Conservation (phyloP, 2,113 vertebrate species). For the Lates calcarifer region DNA sequence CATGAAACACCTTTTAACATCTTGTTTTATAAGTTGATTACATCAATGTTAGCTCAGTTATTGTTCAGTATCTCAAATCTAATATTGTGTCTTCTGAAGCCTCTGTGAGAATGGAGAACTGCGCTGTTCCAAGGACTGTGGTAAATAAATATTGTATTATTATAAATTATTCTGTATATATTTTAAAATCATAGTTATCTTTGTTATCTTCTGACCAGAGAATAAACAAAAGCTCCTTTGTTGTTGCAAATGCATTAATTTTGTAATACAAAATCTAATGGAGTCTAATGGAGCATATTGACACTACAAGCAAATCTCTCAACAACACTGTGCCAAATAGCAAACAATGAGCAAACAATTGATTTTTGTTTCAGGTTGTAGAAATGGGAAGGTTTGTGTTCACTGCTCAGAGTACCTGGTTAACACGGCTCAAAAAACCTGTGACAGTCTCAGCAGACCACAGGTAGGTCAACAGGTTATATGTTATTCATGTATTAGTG, state of each 20-base stretch:
- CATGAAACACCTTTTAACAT: not conserved
- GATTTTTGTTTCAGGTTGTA: constrained; percentile 38
- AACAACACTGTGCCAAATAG: not conserved
- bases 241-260: too few species aligned
- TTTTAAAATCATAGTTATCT: not conserved
- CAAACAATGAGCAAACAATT: not conserved
- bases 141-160: constrained; percentile 50
- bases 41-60: not conserved
- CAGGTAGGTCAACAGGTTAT: constrained; percentile 57
- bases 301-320: too few species aligned
- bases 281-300: too few species aligned
- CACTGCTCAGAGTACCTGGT: constrained; percentile 65
- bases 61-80: not conserved
- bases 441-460: constrained; percentile 76
- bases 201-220: too few species aligned
- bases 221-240: not conserved
- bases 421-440: constrained; percentile 75
- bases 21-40: not conserved
- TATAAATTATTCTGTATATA: not conserved
- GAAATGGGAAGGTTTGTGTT: constrained; percentile 73
- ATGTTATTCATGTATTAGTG: not conserved
- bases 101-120: constrained; percentile 77
- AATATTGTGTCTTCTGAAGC: constrained; percentile 61
- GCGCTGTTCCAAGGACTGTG: constrained; percentile 69
- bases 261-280: too few species aligned